Percentiles rank a stretch among this genome's conserved stretches.
phyloP scores from a whole-genome alignment of 2,113 vertebrate genomes.

The Saccopteryx leptura region DNA sequence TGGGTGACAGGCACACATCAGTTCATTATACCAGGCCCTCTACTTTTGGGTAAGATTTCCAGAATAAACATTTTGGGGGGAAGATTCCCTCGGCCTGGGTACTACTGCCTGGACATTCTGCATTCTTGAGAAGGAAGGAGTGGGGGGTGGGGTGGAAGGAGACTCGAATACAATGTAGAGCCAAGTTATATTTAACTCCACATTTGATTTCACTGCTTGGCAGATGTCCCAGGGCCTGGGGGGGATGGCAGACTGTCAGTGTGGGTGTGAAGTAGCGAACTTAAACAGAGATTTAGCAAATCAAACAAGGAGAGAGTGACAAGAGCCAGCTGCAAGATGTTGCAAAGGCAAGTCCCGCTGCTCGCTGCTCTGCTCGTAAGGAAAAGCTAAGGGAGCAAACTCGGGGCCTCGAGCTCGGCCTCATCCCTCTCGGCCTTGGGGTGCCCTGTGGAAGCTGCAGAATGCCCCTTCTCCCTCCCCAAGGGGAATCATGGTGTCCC shows the following conservation, averaged over 20 bases:
- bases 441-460: accelerated
- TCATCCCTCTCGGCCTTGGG: not conserved
- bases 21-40: not conserved
- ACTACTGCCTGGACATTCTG: too few relatives aligned
- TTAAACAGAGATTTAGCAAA: conserved; percentile 74
- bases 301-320: conserved; percentile 66
- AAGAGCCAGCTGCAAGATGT: conserved; percentile 50
- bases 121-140: not conserved
- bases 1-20: not conserved
- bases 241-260: conserved; percentile 44
- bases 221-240: conserved; percentile 72
- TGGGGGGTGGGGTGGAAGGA: not conserved
- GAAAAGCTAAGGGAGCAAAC: not conserved
- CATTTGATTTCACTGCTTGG: conserved; percentile 72
- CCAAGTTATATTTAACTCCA: conserved; percentile 58
- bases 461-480: not conserved
- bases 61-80: not conserved
- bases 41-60: not conserved
- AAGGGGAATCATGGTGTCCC: accelerated
- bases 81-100: not conserved
- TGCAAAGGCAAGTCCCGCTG: not conserved
- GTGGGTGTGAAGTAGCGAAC: conserved; percentile 67
- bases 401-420: not conserved
- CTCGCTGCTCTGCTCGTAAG: not conserved
- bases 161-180: not conserved